Percentiles rank a stretch among this genome's conserved stretches.
Conservation (phyloP, 2,113 vertebrate genomes). For the Dipodomys stephensi region DNA sequence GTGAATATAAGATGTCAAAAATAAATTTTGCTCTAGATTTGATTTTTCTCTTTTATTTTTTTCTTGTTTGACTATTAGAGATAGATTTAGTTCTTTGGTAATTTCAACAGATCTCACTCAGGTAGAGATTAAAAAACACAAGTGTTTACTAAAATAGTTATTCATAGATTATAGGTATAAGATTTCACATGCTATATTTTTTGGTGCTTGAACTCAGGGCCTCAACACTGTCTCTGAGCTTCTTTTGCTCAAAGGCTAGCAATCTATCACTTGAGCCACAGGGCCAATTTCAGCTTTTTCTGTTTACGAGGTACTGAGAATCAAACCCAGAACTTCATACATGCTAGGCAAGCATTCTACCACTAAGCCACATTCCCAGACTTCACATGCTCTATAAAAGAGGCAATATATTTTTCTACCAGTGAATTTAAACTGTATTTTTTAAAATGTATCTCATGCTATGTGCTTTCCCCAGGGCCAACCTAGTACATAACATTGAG, state of each 20-base stretch:
- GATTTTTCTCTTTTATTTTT: background rate
- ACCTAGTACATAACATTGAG: background rate
- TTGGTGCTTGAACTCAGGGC: no score
- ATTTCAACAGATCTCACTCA: conserved; percentile 16
- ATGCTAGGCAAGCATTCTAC: no score
- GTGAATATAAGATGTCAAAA: background rate
- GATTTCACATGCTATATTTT: background rate
- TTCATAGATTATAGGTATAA: background rate
- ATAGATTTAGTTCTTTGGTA: background rate
- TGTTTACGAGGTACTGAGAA: no score
- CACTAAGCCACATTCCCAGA: no score
- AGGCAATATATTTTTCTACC: conserved; percentile 14
- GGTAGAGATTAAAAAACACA: background rate
- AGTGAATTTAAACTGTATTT: background rate
- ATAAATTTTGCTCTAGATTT: background rate
- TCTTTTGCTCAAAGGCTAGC: no score
- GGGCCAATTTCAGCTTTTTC: no score
- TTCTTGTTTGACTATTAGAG: background rate
- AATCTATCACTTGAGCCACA: no score
- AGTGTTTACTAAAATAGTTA: background rate
- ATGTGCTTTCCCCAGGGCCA: background rate
- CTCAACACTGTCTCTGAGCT: no score
- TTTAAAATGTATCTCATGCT: background rate
- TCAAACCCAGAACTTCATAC: no score
- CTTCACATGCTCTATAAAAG: background rate